Base-by-base conservation (phyloP, 2,888 invertebrate species). In the Pristionchus maxplancki region DNA sequence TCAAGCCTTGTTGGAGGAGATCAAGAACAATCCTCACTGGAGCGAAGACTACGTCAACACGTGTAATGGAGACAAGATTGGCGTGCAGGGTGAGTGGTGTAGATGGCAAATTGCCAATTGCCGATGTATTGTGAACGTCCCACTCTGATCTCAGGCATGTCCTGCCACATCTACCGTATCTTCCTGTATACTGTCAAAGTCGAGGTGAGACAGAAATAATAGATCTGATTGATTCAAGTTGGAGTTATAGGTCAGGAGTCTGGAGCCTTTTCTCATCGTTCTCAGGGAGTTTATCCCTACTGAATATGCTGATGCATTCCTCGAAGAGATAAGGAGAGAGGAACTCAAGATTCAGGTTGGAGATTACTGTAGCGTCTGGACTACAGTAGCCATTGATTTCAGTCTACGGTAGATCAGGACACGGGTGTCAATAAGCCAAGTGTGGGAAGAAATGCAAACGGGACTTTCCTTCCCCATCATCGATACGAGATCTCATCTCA, bases 261-360 rank as follows among this genome's bases (percentile, higher is more conserved):
- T 85, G 40, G 64, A 40, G 0, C 64, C 85, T 3, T 64, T 64
- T 40, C 31, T 85, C n/a, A 28, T 64, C 31, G 64, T 85, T 64
- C 64, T 62, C 85, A 85, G 44, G 64, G 85, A 48, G 48, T 44
- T 85, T 24, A 83, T 83, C 58, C 83, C 83, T 24, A 11, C 58
- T 28, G 37, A 31, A 34, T 48, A 44, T n/a, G 44, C 87, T n/a
- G 24, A 87, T 28, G 31, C 15, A 5, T 89, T 89, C 78, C 67
- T 89, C 24, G 34, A 87, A n/a, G 87, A 84, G 28, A 50, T 81
- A 50, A 87, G 9, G 34, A 89, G 15, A 15, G 50, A 67, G 81
- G 50, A 71, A 31, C 53, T 40, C 6, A 4, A 24, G 6, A 37
- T 82, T 28, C 31, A 82, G 37, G 85, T 40, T 8, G 24, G n/a